Evolutionary conservation across 2,113 vertebrate species (phyloP), one percentile per base, ranked within the genome.

Genomic region (Percina caprodes): DNA sequence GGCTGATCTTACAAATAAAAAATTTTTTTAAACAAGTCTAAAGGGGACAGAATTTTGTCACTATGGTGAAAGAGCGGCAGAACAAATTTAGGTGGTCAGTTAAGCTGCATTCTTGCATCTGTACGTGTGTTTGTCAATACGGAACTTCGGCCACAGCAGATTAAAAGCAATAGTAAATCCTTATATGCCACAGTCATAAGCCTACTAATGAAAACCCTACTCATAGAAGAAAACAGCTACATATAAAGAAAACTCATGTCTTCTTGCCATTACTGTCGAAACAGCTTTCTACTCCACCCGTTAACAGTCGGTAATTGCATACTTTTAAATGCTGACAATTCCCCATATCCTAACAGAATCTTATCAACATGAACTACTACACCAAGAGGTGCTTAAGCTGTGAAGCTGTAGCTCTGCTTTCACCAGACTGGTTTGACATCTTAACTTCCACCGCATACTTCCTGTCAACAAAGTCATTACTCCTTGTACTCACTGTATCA

Each of bases 401-500:
- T 13, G 45, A 5, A 33, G 45, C 67, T 58, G 16, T 23, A 69
- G 56, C 60, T 59, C 7, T 24, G 52, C 10, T 23, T 51, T 73
- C 48, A 33, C 24, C 23, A n/a, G 18, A 24, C 45, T 62, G 19
- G 11, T 71, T 33, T 51, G 55, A 75, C 35, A 70, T 55, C 51
- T 45, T 75, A 48, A 79, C 61, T 71, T 75, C 12, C 16, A 48
- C 24, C 19, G 26, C 39, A 63, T 21, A 58, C 75, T 24, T 63
- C 5, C 16, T 71, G 26, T 62, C 59, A 35, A 19, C 10, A 45
- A 42, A 18, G 21, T 21, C 49, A 70, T 61, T 66, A 19, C 21
- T 74, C 18, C n/a, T 15, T 73, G 42, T 51, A 19, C n/a, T 19
- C 24, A 16, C 18, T 76, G 12, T 18, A 72, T 49, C 18, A 71